Conservation (phyloP, 2,113 vertebrate genomes). For the Sterrhoptilus dennistouni region DNA sequence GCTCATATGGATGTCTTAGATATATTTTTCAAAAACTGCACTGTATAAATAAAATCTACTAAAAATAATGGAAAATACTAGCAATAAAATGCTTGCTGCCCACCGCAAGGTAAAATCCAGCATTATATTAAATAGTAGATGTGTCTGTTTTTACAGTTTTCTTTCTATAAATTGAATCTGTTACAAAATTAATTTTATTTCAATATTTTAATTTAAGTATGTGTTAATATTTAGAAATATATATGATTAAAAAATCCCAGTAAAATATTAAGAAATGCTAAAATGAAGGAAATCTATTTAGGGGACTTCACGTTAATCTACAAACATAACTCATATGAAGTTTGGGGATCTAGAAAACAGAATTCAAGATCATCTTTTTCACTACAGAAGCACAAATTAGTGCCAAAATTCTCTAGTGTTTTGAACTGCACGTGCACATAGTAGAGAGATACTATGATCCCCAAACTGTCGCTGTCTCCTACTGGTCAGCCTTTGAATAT, state of each 20-base stretch:
- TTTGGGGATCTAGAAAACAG: neutral
- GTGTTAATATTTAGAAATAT: neutral
- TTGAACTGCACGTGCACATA: neutral
- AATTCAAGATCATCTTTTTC: neutral
- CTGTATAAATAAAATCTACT: neutral
- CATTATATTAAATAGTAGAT: neutral
- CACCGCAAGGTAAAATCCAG: neutral
- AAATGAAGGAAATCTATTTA: neutral
- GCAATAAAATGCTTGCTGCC: neutral
- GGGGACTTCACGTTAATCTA: neutral
- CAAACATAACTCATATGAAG: neutral
- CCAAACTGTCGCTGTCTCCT: neutral
- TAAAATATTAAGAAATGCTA: neutral
- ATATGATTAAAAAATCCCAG: neutral
- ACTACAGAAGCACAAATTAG: neutral
- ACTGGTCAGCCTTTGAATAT: neutral
- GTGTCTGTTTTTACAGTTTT: neutral
- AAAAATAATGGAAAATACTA: neutral
- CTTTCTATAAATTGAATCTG: neutral
- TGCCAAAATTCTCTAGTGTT: neutral
- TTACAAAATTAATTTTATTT: neutral
- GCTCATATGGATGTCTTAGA: neutral
- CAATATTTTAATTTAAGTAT: neutral
- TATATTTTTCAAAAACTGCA: neutral
- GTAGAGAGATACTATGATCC: fast-evolving